Base-by-base conservation (phyloP, 2,888 invertebrate genomes). In the Drosophila neonasuta region DNA sequence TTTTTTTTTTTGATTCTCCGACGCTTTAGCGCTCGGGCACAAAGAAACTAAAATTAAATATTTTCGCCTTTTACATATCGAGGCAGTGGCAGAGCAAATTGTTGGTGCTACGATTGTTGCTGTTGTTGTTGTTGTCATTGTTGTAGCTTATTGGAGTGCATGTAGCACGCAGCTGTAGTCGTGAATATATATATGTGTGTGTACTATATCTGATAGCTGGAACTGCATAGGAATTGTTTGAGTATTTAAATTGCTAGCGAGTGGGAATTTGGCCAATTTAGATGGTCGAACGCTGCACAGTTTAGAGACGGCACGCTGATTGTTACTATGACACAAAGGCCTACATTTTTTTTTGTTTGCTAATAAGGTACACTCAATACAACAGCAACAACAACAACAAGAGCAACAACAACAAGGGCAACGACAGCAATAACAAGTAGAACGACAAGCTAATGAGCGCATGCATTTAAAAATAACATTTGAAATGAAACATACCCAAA, bases 21-120 rank as follows among this genome's bases (percentile, higher is more conserved):
- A 74, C 71, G 67, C 67, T 61, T 75, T 66, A 60, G 48, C 56
- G 58, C 64, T 74, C 61, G 68, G 61, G 69, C 85, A 81, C 82
- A 84, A 84, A 86, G 84, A 84, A 86, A 79, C 84, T 86, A 86
- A 84, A 84, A 84, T 84, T 84, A 84, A 84, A 84, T 86, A 86
- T 84, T 84, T 84, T 84, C 81, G 86, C 84, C 81, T 79, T 86
- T 84, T 81, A 86, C 86, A 84, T 76, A 86, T 86, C 78, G 70
- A 81, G 80, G 50, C 79, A 74, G 68, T 82, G 77, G 75, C 73
- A 77, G 71, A 82, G 79, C 77, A 77, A 71, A 76, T 77, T 68
- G 77, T 70, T 80, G 71, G 60, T 48, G 69, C 52, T 68, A 52
- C 58, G 46, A 17, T 45, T 54, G 46, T 42, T 52, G 15, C 54